Evolutionary conservation across 2,797 vertebrate genomes (phyloP), one percentile per base, ranked within the genome.

Genomic region (Trachurus trachurus): DNA sequence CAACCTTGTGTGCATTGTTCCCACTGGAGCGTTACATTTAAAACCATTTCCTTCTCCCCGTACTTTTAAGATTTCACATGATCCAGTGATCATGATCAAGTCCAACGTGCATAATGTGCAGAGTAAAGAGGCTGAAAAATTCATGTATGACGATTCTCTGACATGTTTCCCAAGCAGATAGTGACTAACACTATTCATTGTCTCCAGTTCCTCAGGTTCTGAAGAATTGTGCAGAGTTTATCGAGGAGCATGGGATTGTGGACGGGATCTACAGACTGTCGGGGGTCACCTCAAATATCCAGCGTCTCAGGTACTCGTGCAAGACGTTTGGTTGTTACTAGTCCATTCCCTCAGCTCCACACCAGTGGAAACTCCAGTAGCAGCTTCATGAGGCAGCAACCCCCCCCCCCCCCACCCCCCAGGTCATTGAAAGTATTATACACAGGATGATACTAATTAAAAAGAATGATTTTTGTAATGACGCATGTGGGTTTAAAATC

Each of bases 251-350:
- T 65, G 98, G 98, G 83, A 95, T 99, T 7, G 98, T 99, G 92
- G 98, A 99, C 44, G 98, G 98, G 57, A 98, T 99, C 87, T 99
- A 99, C 90, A 96, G 98, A 64, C 96, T 99, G 83, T 99, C 98
- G 0, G 98, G 98, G 68, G 93, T 99, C 90, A 98, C 98, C 71
- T 99, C 98, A 76, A 99, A 99, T 87, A 99, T 99, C 88, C 98
- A 99, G 82, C 96, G 96, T 75, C 92, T 99, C 92, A 97, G 98
- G 98, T 99, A 93, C 39, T 31, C 2, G 11, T 58, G 53, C 45
- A 15, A 45, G 54, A 68, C 4, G 9, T 53, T 67, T 34, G 12
- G 22, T 16, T 15, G 15, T 26, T 11, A 49, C 8, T 2, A 17
- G 56, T n/a, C 29, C 5, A 29, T 70, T 17, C 47, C 17, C 26